Base-by-base conservation (phyloP, 2,797 vertebrate genomes). In the Peromyscus aztecus region DNA sequence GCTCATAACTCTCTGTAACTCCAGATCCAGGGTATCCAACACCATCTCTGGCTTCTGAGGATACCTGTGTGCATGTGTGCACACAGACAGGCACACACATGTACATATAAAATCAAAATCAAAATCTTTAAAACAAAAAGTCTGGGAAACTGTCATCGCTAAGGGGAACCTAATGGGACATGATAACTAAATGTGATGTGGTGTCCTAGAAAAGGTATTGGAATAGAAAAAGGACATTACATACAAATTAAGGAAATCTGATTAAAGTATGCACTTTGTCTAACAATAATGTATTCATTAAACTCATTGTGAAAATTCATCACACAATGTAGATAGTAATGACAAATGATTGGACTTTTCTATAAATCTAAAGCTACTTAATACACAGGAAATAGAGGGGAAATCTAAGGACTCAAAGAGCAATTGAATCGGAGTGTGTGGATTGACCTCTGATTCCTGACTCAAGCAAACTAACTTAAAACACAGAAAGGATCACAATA, bases 321-420 rank as follows among this genome's bases (percentile, higher is more conserved):
- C 14, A 55, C 17, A 89, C 4, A 61, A 59, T 46, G 10, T 80
- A 75, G n/a, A 78, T 59, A 59, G 57, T 84, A 78, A 84, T 46
- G 75, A n/a, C 24, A 69, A 89, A 46, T 27, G 12, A 65, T 21
- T 77, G 46, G 27, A 81, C 37, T 76, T 86, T 76, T 92, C 27
- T 89, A 4, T n/a, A 94, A 63, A n/a, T 82, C 12, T 82, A 85
- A 82, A 96, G 78, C 61, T 94, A 34, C 91, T 95, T 37, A 67
- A 82, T n/a, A 16, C 90, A 43, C 21, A 29, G n/a, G 12, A 75
- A 59, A 46, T 67, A 1, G 6, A 94, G 29, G 11, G 43, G 37
- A 88, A 95, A 85, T 19, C 29, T 71, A 34, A 52, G 83, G 75
- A 59, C 40, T 86, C 34, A 73, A 89, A 91, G 27, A 89, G 24